A percentile compares a stretch with the other conserved stretches of the same genome.
phyloP scores from a whole-genome alignment of 1,140 invertebrate species.

The Heliconius hermathena region DNA sequence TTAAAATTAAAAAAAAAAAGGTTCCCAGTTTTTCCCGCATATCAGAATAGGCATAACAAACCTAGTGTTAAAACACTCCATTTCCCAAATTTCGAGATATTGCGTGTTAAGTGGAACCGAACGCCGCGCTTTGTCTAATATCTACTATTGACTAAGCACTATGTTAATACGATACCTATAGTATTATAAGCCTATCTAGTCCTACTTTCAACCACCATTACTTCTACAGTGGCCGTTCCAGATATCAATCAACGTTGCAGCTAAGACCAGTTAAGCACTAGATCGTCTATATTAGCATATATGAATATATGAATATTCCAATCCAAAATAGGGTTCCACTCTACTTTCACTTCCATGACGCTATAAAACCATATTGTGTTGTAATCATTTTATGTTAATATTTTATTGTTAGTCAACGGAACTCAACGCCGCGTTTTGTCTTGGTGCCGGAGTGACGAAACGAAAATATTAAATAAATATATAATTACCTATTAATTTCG shows the following conservation, averaged over 20 bases:
- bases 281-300: slow-evolving; percentile 2
- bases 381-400: background rate
- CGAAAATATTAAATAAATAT: too few species aligned
- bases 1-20: too few species aligned
- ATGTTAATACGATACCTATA: background rate
- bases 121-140: too few species aligned
- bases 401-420: too few species aligned
- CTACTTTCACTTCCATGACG: background rate
- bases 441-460: too few species aligned
- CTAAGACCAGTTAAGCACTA: slow-evolving; percentile 3
- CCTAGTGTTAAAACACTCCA: too few species aligned
- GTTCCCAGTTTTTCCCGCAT: too few species aligned
- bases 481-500: too few species aligned
- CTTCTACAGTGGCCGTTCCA: background rate
- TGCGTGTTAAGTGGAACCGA: too few species aligned
- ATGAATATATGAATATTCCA: background rate
- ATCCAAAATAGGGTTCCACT: background rate
- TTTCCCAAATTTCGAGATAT: too few species aligned
- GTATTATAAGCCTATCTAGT: background rate
- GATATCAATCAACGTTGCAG: slow-evolving; percentile 2
- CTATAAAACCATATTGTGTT: background rate
- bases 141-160: background rate
- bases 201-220: background rate
- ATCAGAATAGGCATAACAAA: too few species aligned
- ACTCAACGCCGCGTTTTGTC: too few species aligned